Base-by-base conservation (phyloP, 2,888 invertebrate genomes). In the Drosophila helvetica region DNA sequence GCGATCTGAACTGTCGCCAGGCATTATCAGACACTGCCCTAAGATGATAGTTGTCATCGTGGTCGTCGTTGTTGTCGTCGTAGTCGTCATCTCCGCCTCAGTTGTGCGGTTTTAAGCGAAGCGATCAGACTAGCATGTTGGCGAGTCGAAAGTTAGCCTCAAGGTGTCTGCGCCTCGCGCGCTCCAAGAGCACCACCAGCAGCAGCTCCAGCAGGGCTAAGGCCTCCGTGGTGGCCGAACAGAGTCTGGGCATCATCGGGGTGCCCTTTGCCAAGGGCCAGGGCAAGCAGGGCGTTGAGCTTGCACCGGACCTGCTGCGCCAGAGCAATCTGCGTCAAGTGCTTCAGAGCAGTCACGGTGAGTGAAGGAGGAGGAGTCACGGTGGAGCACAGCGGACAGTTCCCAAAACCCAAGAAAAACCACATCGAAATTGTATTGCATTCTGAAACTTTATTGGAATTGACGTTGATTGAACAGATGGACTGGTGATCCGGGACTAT, bases 201-300 rank as follows among this genome's bases (percentile, higher is more conserved):
- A 30, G 1, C 19, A 7, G 9, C 30, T 12, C 17, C 42, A 25
- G 22, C 60, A 59, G 50, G 46, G 38, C 19, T 63, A 48, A 19
- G n/a, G 7, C 42, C 18, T 18, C 27, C 63, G 64, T 27, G 22
- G 59, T n/a, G 54, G 57, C 33, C 19, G 78, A 75, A 0, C 82
- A 81, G 9, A 88, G 75, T 0, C 66, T 96, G 52, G 96, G 96
- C 46, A 93, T 96, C 80, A 92, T 96, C 61, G 96, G 96, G n/a
- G 96, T 96, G 42, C 96, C 96, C 6, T 96, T 96, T 88, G 94
- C 94, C 78, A 96, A 96, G 88, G 96, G 96, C 0, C 96, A 96
- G 72, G 58, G 65, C 74, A 96, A 95, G 89, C 92, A 93, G 80
- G 97, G 97, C 25, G 96, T 96, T 1, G 95, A 94, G 57, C 91